phyloP scores from a whole-genome alignment of 2,888 invertebrate genomes.

The Notodonta dromedarius region DNA sequence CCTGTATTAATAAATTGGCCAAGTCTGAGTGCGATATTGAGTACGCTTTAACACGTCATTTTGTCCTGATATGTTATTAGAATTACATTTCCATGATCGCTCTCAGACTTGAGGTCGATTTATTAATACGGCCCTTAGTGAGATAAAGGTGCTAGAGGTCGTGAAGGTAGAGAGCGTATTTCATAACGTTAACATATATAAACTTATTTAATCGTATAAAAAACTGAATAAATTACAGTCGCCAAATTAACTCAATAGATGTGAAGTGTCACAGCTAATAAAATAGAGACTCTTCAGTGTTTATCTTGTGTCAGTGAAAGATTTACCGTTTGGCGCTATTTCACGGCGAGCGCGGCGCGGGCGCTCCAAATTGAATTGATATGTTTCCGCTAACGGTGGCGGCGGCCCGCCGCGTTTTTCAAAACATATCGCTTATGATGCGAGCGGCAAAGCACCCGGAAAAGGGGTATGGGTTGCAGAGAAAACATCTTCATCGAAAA shows the following conservation, averaged over 20 bases:
- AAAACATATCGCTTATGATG: conserved; percentile 77
- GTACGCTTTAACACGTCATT: too few relatives aligned
- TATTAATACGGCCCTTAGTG: too few relatives aligned
- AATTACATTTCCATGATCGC: too few relatives aligned
- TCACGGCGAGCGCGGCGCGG: conserved; percentile 61
- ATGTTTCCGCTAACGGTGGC: conserved; percentile 77
- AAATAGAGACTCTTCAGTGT: conserved; percentile 77
- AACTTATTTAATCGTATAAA: too few relatives aligned
- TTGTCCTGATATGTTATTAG: too few relatives aligned
- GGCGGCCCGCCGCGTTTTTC: conserved; percentile 73
- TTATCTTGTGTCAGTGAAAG: conserved; percentile 70
- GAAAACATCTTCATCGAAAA: conserved; percentile 7
- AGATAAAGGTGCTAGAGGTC: too few relatives aligned
- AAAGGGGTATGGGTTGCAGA: conserved; percentile 62
- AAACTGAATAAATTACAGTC: background rate
- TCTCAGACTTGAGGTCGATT: too few relatives aligned
- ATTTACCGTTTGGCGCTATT: conserved; percentile 74
- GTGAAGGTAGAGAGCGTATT: too few relatives aligned
- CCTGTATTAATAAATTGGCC: too few relatives aligned
- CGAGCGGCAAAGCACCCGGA: conserved; percentile 71
- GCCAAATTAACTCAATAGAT: conserved; percentile 24
- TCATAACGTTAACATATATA: too few relatives aligned
- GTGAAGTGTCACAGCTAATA: conserved; percentile 69
- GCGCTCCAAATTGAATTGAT: conserved; percentile 81
- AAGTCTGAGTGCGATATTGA: too few relatives aligned